Evolutionary conservation across 2,888 invertebrate species (phyloP), one percentile per base, ranked within the genome.

Genomic region (Sesamia inferens): DNA sequence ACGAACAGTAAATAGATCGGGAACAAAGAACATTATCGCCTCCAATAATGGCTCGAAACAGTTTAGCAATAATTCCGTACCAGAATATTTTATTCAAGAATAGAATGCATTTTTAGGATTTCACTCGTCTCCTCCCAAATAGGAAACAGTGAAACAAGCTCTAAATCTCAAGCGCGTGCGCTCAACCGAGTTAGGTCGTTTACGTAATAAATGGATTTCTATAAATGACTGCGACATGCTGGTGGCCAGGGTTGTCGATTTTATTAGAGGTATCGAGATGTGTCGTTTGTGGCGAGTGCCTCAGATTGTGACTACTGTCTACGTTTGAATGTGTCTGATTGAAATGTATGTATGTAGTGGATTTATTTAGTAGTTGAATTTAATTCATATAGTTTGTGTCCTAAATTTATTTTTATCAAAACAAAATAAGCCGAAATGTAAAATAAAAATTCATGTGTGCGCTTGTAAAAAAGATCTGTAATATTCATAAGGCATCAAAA

Each of bases 201-300:
- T 86, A 75, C 78, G 80, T 84, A 86, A 86, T 85, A 85, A 85
- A 86, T 86, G 81, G 85, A 84, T 87, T 86, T 82, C 87, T 85
- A 84, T 85, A 85, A 87, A 85, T 86, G 87, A 86, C 87, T 82
- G 85, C 87, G 78, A 86, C 86, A 85, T 81, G 78, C 54, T 72
- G 64, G 16, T 24, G 39, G 63, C 55, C 71, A 85, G 85, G 85
- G 85, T 72, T 87, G 86, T 58, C 82, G 65, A n/a, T 74, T 81
- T 74, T 76, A 68, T 81, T 75, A 31, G 61, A 68, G 39, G 44
- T 78, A 58, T 74, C 59, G 63, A 59, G 59, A 71, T 71, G 61
- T 71, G 54, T 66, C 48, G 59, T 69, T 68, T 64, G 39, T 70
- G 8, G 51, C 42, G 24, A 59, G 19, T 11, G 31, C 61, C 24